Evolutionary conservation across 2,888 invertebrate genomes (phyloP), one percentile per base, ranked within the genome.

Genomic region (Argyresthia goedartella): DNA sequence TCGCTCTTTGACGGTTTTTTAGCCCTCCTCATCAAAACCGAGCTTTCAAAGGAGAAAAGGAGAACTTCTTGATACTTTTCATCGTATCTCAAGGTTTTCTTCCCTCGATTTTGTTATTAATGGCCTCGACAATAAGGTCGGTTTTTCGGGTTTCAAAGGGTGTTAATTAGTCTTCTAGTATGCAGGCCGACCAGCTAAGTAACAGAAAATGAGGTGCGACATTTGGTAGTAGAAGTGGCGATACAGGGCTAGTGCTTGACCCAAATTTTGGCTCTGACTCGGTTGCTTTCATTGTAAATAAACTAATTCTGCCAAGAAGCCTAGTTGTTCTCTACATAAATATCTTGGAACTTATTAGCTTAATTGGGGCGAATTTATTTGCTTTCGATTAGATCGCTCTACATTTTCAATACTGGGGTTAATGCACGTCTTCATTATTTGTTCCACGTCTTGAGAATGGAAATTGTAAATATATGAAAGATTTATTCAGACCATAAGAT

Each of bases 121-220:
- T 9, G 0, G 35, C 11, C 42, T 8, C 11, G 9, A 13, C 13
- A 49, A 59, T 66, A 59, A 62, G 60, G 57, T 52, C 51, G 58
- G 49, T 62, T 69, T 73, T 11, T 44, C 11, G 34, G 39, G 43
- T 36, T 35, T 2, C 14, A 14, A 13, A 44, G 55, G 55, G 57
- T 58, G 57, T 62, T 63, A 68, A 63, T 59, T 63, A 63, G 56
- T 57, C 60, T 61, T 61, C 56, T 58, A 9, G 14, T 3, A 46
- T 51, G 51, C 53, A 56, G 58, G 53, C 56, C 62, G 63, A 67
- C 36, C 8, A 64, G 64, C 67, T 71, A 73, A 77, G 73, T 77
- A 74, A 69, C 67, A 67, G 69, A 76, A 75, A 80, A 79, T 75
- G 76, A 76, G 77, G 73, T 76, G 77, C 65, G 72, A 76, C 73